Evolutionary conservation across 2,888 invertebrate genomes (phyloP), one percentile per base, ranked within the genome.

Genomic region (Myopa tessellatipennis): DNA sequence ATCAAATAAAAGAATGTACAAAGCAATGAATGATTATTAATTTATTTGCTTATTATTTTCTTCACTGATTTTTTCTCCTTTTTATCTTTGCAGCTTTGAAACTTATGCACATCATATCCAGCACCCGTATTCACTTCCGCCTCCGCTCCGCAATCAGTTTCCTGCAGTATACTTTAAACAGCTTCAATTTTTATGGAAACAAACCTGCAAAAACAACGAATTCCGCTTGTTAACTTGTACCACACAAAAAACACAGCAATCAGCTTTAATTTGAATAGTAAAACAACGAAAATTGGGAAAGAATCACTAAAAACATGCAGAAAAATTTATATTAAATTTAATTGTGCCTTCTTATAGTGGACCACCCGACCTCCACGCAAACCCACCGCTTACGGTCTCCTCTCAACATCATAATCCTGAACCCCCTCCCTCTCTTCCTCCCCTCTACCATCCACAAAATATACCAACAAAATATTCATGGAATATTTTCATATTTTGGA

Each of bases 391-490:
- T n/a, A 16, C 26, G 10, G 16, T 3, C n/a, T n/a, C 55, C 16
- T 45, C 18, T 45, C 45, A 3, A 8, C 10, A 45, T 45, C 45
- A 45, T 10, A 45, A 1, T 50, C n/a, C 63, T 34, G 4, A 7
- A 63, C 34, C 4, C 63, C 63, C 14, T 63, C 34, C 36, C 14
- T 68, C 14, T 16, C n/a, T 40, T 16, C 16, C 40, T 68, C 1
- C 18, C 18, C 60, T 6, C 60, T 16, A 60, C 10, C 60, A 60
- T 4, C 60, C 26, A 50, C n/a, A 5, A 18, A 38, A 81, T 80
- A 79, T 83, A 83, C 83, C 85, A 83, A 78, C 78, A 80, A 84
- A 85, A 83, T 85, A 85, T 85, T 85, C 80, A 4, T 81, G 79
- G 81, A 85, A 85, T 85, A 85, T 85, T 83, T 82, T 10, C 10